Evolutionary conservation across 2,888 invertebrate genomes (phyloP), one percentile per base, ranked within the genome.

Genomic region (Xiphydria camelus): DNA sequence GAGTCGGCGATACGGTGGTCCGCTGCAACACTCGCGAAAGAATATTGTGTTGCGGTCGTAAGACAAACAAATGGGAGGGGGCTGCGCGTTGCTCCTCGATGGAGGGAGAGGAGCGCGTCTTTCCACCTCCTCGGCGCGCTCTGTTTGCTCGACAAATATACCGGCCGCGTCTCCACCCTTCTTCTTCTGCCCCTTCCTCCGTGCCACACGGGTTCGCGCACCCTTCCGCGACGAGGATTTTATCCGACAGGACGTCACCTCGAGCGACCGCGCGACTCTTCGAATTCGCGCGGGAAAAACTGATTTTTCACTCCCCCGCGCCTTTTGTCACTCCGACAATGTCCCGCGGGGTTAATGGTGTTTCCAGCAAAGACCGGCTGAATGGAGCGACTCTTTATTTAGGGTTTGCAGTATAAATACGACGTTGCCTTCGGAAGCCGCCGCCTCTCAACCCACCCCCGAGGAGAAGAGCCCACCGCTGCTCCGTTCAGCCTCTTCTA

Each of bases 121-220:
- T n/a, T n/a, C n/a, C n/a, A n/a, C n/a, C n/a, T n/a, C n/a, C n/a
- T n/a, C n/a, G n/a, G 49, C 47, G 45, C 52, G 54, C 50, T 59
- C 55, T 64, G 61, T 67, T 67, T 64, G 59, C 52, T 64, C 56
- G 51, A 55, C 61, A 68, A 67, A 68, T 55, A 66, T 54, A 54
- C 57, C 57, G 23, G 7, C 23, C 7, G n/a, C 7, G n/a, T n/a
- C 23, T 23, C 23, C 7, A 23, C 7, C 23, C 23, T n/a, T n/a
- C n/a, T n/a, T n/a, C n/a, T n/a, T n/a, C n/a, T n/a, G n/a, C n/a
- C n/a, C n/a, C n/a, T n/a, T n/a, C n/a, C n/a, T n/a, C n/a, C n/a
- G n/a, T n/a, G n/a, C n/a, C n/a, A n/a, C n/a, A n/a, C n/a, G n/a
- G n/a, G n/a, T n/a, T n/a, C n/a, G n/a, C n/a, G n/a, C n/a, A n/a